A percentile compares a stretch with the other conserved stretches of the same genome.
These are phyloP conservation scores for Ictidomys tridecemlineatus DNA, from an alignment of 2,113 vertebrate species.

Conservation along the genomic window DNA sequence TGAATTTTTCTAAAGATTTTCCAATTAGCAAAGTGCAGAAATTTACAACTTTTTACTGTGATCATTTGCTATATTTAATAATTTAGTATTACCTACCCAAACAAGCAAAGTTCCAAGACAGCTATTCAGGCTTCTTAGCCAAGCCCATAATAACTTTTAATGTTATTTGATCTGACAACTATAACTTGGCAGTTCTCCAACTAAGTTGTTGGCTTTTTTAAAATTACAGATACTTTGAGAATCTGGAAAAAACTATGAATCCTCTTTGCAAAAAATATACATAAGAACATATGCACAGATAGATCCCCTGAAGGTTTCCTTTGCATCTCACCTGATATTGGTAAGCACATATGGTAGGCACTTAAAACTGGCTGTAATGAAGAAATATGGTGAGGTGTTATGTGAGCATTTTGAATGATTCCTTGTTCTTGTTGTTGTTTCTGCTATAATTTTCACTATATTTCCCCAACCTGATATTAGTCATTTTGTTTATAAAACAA, in stretches of 20 bases:
- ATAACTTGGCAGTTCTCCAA: neutral
- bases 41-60: neutral
- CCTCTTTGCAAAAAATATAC: neutral
- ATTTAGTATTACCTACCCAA: neutral
- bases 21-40: neutral
- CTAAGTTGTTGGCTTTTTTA: neutral
- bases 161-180: neutral
- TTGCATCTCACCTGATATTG: neutral
- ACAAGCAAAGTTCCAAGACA: neutral
- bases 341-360: rapidly evolving
- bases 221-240: neutral
- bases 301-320: neutral
- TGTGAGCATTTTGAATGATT: neutral
- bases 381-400: neutral
- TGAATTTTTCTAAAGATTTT: neutral
- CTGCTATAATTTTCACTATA: neutral
- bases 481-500: slow-evolving; percentile 21
- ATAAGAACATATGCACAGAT: neutral
- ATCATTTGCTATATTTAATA: neutral
- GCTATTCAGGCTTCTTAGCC: neutral
- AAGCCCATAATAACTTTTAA: neutral
- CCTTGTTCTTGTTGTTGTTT: neutral
- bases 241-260: neutral
- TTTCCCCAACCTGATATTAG: neutral
- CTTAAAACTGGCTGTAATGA: neutral